phyloP scores from a whole-genome alignment of 2,888 invertebrate species.

The Allophyes oxyacanthae region DNA sequence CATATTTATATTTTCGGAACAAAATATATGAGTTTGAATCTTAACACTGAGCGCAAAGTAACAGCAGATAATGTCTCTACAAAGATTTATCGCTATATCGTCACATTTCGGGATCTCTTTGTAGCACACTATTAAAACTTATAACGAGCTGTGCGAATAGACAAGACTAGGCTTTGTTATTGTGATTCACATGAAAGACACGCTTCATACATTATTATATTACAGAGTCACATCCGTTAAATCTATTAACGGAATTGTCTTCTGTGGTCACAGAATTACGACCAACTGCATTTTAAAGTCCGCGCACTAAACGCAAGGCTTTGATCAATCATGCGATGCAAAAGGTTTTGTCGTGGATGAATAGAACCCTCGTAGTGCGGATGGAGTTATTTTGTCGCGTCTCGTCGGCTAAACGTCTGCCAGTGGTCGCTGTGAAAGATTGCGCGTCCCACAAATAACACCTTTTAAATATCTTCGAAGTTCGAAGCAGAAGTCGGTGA shows the following conservation, averaged over 20 bases:
- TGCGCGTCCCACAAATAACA: conserved; percentile 72
- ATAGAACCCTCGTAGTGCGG: conserved; percentile 75
- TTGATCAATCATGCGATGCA: conserved; percentile 86
- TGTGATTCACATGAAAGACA: conserved; percentile 62
- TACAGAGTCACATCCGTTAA: conserved; percentile 30
- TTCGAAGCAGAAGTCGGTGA: conserved; percentile 61
- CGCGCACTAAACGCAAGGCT: conserved; percentile 75
- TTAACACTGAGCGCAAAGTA: conserved; percentile 32
- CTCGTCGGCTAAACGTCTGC: conserved; percentile 70
- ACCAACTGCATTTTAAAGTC: conserved; percentile 76
- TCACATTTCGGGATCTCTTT: conserved; percentile 73
- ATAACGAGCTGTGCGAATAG: conserved; percentile 76
- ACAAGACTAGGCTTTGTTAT: conserved; percentile 66
- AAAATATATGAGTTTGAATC: conserved; percentile 36
- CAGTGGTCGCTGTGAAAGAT: conserved; percentile 76
- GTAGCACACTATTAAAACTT: conserved; percentile 84
- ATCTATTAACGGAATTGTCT: conserved; percentile 34
- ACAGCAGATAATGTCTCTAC: conserved; percentile 54
- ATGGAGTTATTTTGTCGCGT: conserved; percentile 81
- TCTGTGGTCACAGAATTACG: conserved; percentile 50
- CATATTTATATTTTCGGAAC: conserved; percentile 26
- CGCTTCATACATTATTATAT: conserved; percentile 56
- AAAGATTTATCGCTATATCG: conserved; percentile 59
- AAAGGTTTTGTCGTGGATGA: conserved; percentile 84
- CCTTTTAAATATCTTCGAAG: conserved; percentile 77